A percentile compares a stretch with the other conserved stretches of the same genome.
Evolutionary conservation across 2,113 vertebrate species (phyloP).

Genomic region (Hippocampus guttulatus): DNA sequence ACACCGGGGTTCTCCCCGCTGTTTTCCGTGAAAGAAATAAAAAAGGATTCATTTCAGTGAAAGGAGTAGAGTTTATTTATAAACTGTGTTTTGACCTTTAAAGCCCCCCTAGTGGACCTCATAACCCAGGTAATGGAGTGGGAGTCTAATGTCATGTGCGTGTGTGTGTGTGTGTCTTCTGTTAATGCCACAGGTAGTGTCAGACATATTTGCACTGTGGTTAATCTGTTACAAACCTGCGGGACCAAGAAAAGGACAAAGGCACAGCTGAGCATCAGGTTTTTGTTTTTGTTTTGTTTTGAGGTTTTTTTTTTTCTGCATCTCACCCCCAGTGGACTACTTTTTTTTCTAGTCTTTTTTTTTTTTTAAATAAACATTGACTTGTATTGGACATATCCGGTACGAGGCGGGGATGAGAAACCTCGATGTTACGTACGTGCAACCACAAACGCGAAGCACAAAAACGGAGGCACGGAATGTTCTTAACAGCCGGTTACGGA

Average conservation of each 20-base stretch:
- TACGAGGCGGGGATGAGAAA: background rate
- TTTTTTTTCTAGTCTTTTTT: background rate
- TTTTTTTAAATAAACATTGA: background rate
- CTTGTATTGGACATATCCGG: background rate
- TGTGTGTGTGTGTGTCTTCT: conserved; percentile 23
- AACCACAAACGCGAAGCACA: background rate
- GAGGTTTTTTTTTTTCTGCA: conserved; percentile 5
- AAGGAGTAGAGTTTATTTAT: conserved; percentile 7
- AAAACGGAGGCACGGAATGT: background rate
- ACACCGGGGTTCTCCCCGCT: background rate
- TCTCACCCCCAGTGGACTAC: background rate
- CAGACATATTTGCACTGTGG: conserved; percentile 66
- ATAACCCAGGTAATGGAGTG: conserved; percentile 51
- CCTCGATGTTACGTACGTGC: background rate
- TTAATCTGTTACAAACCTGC: conserved; percentile 69
- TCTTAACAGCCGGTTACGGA: background rate
- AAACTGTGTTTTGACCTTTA: conserved; percentile 31
- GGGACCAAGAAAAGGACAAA: conserved; percentile 44
- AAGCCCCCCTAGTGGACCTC: conserved; percentile 44
- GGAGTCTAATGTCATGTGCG: conserved; percentile 22
- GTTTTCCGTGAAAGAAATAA: background rate
- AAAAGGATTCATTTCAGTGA: background rate
- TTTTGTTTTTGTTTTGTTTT: background rate
- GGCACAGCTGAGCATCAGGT: conserved; percentile 27
- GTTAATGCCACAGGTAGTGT: conserved; percentile 57